Base-by-base conservation (phyloP, 2,113 vertebrate species). In the Oryzias celebensis region DNA sequence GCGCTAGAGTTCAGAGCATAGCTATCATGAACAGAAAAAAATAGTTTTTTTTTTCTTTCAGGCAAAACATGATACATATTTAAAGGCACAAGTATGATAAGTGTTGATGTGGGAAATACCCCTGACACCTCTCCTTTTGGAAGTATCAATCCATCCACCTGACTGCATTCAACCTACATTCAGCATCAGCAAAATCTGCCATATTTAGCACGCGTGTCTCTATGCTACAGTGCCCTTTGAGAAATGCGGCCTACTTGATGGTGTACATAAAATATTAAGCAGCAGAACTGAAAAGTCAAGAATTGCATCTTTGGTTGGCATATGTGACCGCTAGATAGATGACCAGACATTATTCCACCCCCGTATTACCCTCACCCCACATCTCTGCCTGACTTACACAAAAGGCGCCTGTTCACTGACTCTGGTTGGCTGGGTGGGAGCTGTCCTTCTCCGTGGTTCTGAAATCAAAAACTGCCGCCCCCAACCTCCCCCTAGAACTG, bases 381-480 rank as follows among this genome's bases (percentile, higher is more conserved):
- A 36, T 26, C 47, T 46, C 49, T 2, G 17, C 46, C 28, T 61
- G 65, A 43, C 44, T 70, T 28, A 52, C 54, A 75, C 82, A 83
- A 68, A 80, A 77, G 68, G 44, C 59, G 26, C 76, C 72, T 80
- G 78, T 80, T 82, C 78, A n/a, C 42, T 20, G 68, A 51, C 62
- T 68, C 49, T 14, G 26, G 51, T 50, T 44, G 68, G 52, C 68
- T 65, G 67, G 43, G 68, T 80, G 59, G 82, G 83, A 88, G 83
- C 91, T 91, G 87, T 91, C 87, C 80, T 45, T 65, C 55, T 58
- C 58, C 28, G 36, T 72, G 72, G 85, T 91, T 79, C 91, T 91
- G 89, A 91, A 91, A 90, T 75, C 17, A 64, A 80, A 78, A 80
- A 58, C 47, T 26, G 24, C 26, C 15, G 13, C 52, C 31, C 67